These are phyloP conservation scores for Samia ricini DNA, from an alignment of 1,140 invertebrate genomes.

Conservation along the genomic window DNA sequence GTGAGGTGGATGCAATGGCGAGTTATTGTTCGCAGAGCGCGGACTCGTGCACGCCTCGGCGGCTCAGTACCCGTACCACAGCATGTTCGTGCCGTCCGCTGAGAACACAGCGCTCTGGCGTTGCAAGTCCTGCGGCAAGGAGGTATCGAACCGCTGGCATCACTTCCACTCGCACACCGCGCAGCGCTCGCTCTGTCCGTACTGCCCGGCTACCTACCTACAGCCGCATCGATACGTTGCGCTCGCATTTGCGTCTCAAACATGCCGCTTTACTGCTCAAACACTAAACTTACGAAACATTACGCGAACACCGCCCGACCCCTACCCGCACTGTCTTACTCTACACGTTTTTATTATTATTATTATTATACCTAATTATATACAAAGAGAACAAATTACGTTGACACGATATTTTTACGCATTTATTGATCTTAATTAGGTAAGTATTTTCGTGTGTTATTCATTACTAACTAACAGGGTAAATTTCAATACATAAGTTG, in stretches of 20 bases:
- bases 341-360: conserved; percentile 9
- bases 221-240: conserved; percentile 89
- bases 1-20: conserved; percentile 26
- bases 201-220: conserved; percentile 91
- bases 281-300: conserved; percentile 41
- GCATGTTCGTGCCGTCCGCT: conserved; percentile 86
- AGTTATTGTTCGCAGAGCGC: conserved; percentile 52
- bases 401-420: conserved; percentile 67
- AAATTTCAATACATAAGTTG: conserved; percentile 36
- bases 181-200: conserved; percentile 87
- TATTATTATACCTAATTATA: background rate
- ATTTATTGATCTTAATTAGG: conserved; percentile 58
- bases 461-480: conserved; percentile 62
- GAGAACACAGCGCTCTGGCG: conserved; percentile 84
- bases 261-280: conserved; percentile 81
- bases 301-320: conserved; percentile 35
- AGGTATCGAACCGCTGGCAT: conserved; percentile 92
- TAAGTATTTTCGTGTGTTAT: conserved; percentile 5
- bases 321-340: conserved; percentile 32
- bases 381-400: conserved; percentile 36
- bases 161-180: conserved; percentile 90
- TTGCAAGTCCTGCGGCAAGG: conserved; percentile 89
- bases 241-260: conserved; percentile 86
- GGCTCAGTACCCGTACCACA: conserved; percentile 84
- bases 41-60: conserved; percentile 31